Evolutionary conservation across 2,797 vertebrate genomes (phyloP).

Genomic region (Tapera naevia): DNA sequence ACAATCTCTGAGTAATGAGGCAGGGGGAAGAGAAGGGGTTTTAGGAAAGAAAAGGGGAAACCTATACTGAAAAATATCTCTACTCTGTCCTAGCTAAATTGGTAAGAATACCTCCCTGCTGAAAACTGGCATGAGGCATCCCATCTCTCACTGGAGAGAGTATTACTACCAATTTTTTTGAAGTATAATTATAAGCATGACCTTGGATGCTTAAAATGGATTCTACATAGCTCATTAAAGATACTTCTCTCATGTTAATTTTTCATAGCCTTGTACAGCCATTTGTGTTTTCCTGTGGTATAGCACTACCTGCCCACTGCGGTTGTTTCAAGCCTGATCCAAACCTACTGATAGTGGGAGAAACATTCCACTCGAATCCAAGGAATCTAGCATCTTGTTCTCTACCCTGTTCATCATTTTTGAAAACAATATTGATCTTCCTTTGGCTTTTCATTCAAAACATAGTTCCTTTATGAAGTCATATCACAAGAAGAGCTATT

Average conservation of each 20-base stretch:
- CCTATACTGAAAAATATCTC: neutral
- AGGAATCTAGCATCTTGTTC: neutral
- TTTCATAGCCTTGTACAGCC: neutral
- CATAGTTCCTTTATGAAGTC: neutral
- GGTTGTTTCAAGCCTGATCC: neutral
- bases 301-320: neutral
- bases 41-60: neutral
- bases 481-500: neutral
- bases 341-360: neutral
- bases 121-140: accelerated
- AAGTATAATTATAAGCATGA: neutral
- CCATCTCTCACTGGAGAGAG: neutral
- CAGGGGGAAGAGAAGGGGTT: neutral
- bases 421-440: neutral
- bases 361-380: neutral
- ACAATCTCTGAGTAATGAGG: neutral
- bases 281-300: neutral
- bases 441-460: neutral
- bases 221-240: neutral
- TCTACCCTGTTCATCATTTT: neutral
- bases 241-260: neutral
- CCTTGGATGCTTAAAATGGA: neutral
- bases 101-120: neutral
- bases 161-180: neutral
- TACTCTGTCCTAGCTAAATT: neutral